Evolutionary conservation across 2,113 vertebrate genomes (phyloP), one percentile per base, ranked within the genome.

Genomic region (Alosa alosa): DNA sequence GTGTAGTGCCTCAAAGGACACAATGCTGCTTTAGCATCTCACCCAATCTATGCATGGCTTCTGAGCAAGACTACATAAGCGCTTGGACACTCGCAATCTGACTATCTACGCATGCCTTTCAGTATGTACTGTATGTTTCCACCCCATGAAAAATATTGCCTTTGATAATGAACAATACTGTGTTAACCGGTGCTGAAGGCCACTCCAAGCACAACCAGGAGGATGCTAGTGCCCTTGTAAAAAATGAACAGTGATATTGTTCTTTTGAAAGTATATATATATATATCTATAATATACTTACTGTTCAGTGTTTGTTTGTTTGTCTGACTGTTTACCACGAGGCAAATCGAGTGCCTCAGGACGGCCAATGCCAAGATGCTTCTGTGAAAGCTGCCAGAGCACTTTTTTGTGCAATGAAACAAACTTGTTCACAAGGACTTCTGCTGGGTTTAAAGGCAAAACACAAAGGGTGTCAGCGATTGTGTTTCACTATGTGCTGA

Each of bases 331-430:
- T 78, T 89, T 87, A 81, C 88, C 89, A 81, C 86, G 83, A 78
- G 47, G 44, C 78, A 84, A 87, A 91, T 91, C 45, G 87, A 92
- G 90, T 94, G 92, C 92, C 92, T 94, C 88, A 39, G 50, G 82
- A 83, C 88, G 88, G 83, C 88, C 90, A 81, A 84, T 90, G 90
- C 87, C 25, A 87, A 88, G 83, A 85, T 91, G 84, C 87, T 89
- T 86, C 86, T 83, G 68, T 18, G 78, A 45, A 46, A 52, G 36
- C 1, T 68, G 82, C 86, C 88, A 84, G 75, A 89, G 89, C 82
- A 89, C 87, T 78, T 78, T 72, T 88, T 88, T 91, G 89, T 91
- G 88, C 88, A 91, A 86, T 90, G 60, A 86, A 60, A 82, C 84
- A 84, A 89, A 88, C 84, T 88, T 83, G 75, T 72, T 90, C 85